Base-by-base conservation (phyloP, 2,797 vertebrate species). In the Phalloptychus januarius region DNA sequence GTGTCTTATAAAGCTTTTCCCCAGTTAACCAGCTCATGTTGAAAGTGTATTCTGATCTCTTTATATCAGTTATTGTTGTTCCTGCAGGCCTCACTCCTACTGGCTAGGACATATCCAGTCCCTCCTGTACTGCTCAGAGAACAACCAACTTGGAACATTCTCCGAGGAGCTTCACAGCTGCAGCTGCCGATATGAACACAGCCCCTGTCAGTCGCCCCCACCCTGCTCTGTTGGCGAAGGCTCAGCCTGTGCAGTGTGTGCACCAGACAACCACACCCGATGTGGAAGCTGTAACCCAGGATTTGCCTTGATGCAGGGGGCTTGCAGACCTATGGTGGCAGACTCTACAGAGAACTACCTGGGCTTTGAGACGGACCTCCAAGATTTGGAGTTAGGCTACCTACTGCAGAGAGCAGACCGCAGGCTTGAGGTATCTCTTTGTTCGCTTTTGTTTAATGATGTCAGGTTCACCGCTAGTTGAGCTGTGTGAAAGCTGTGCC, bases 291-390 rank as follows among this genome's bases (percentile, higher is more conserved):
- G 98, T 93, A 98, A 99, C 50, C 83, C 91, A 0, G 98, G 98
- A 78, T 98, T 97, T 81, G 95, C 96, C 93, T 93, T 98, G 73
- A 96, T 91, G 76, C 98, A 98, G 79, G 98, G 98, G 0, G 85
- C 93, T 71, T 99, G 98, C 91, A 96, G 97, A 85, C 96, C 97
- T 0, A 97, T 98, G 92, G 97, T 99, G 63, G 97, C 98, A 0
- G 98, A 99, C 89, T 97, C 98, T 0, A 98, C 97, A 0, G 98
- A 99, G 82, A 98, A 98, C 94, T 99, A 99, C 90, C 95, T 99
- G 13, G 97, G 98, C 45, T 99, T 99, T 0, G 98, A 99, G 93
- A 99, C 97, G 0, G 98, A 99, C 93, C 96, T 99, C 65, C 98
- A 99, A 88, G 98, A 99, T 91, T 92, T 98, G 79, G 98, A 99